Conservation (phyloP, 2,113 vertebrate species). For the Nesoenas mayeri region DNA sequence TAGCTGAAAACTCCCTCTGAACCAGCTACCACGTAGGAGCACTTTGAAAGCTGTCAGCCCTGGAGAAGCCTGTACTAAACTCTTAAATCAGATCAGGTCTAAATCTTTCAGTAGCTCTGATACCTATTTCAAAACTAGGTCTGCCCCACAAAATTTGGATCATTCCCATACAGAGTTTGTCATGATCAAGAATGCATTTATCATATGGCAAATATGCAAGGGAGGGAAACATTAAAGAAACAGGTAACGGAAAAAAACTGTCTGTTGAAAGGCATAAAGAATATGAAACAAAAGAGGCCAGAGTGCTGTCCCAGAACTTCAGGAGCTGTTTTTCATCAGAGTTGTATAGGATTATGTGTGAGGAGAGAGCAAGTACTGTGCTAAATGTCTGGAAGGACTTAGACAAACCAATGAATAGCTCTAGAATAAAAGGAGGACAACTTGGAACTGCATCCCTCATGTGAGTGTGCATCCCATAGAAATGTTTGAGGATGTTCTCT, state of each 20-base stretch:
- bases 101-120: conserved; percentile 23
- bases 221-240: conserved; percentile 1
- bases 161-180: neutral
- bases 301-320: neutral
- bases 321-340: conserved; percentile 1
- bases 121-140: neutral
- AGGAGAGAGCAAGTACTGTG: neutral
- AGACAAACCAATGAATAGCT: neutral
- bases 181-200: neutral
- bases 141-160: neutral
- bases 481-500: neutral
- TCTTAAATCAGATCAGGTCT: conserved; percentile 2
- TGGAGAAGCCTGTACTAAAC: neutral
- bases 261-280: conserved; percentile 2
- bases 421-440: neutral
- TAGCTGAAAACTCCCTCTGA: neutral
- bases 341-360: neutral
- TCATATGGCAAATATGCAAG: neutral
- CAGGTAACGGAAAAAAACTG: conserved; percentile 9
- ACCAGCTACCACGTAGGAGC: neutral
- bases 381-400: neutral
- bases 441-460: neutral
- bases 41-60: neutral
- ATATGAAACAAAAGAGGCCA: neutral
- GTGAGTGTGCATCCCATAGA: neutral